Conservation (phyloP, 2,888 invertebrate species). For the Eupithecia centaureata region DNA sequence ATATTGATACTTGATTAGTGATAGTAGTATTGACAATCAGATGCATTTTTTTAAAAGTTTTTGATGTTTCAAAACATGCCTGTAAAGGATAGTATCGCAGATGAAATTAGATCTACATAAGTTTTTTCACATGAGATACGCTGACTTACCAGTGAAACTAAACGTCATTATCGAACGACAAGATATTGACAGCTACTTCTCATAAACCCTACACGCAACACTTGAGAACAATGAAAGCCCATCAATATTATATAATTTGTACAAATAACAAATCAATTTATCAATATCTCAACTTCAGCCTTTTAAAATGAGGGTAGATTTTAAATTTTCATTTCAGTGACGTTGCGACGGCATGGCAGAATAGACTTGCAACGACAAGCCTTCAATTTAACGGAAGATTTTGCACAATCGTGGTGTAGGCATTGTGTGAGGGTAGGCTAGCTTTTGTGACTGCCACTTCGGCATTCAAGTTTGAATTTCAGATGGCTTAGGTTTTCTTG, state of each 20-base stretch:
- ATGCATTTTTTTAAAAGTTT: no score
- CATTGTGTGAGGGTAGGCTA: constrained; percentile 39
- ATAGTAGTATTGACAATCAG: no score
- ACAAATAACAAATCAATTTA: constrained; percentile 41
- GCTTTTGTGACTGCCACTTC: constrained; percentile 34
- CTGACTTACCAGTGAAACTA: no score
- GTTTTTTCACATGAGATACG: no score
- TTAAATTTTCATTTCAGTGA: constrained; percentile 66
- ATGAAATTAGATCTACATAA: no score
- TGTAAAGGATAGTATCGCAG: no score
- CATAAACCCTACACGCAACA: no score
- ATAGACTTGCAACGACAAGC: constrained; percentile 60
- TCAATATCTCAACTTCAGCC: constrained; percentile 37
- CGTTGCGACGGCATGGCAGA: constrained; percentile 55
- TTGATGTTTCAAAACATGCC: no score
- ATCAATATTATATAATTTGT: constrained; percentile 26
- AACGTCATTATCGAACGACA: no score
- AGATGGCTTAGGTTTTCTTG: constrained; percentile 31
- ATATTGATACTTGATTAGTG: no score
- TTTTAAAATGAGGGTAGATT: constrained; percentile 51
- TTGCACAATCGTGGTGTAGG: constrained; percentile 58
- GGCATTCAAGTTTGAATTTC: constrained; percentile 34
- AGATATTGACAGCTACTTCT: no score
- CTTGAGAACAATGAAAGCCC: constrained; percentile 14
- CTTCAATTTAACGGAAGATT: constrained; percentile 81